Evolutionary conservation across 30 jellyfish, hydroid and myxozoan species (phyloP).

Genomic region (Hydractinia echinata): DNA sequence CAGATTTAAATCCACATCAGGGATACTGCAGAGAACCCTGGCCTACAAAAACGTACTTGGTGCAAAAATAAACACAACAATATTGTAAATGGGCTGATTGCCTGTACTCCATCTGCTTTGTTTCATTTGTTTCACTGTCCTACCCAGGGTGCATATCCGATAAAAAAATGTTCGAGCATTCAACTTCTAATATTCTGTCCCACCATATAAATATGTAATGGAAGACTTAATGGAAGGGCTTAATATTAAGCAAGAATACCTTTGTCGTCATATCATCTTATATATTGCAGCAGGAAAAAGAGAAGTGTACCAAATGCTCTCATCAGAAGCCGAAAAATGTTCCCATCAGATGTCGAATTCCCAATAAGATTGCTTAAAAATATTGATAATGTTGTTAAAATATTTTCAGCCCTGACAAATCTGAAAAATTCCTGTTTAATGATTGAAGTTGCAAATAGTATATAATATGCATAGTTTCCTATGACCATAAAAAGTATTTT

Average conservation of each 20-base stretch:
- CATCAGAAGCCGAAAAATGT: slow-evolving; percentile 27
- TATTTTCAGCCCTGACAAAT: slow-evolving; percentile 21
- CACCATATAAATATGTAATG: slow-evolving; percentile 20
- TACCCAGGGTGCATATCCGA: no score
- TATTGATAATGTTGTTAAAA: slow-evolving; percentile 29
- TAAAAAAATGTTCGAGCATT: no score
- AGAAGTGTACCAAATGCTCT: slow-evolving; percentile 24
- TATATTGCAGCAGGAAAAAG: slow-evolving; percentile 33
- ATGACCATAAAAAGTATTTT: no score
- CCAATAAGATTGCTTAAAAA: slow-evolving; percentile 11
- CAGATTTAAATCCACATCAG: no score
- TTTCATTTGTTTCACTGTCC: no score
- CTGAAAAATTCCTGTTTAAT: slow-evolving; percentile 4
- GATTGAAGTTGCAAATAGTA: background rate
- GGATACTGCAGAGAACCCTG: no score
- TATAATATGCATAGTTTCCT: background rate
- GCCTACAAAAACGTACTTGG: no score
- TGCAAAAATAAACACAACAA: no score
- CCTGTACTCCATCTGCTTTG: no score
- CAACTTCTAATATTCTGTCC: background rate
- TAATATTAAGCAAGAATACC: slow-evolving; percentile 1
- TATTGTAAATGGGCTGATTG: no score
- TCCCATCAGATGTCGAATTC: no score
- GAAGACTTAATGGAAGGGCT: slow-evolving; percentile 39
- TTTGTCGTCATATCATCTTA: background rate